Conservation (phyloP, 1,140 invertebrate species). For the Drosophila mauritiana region DNA sequence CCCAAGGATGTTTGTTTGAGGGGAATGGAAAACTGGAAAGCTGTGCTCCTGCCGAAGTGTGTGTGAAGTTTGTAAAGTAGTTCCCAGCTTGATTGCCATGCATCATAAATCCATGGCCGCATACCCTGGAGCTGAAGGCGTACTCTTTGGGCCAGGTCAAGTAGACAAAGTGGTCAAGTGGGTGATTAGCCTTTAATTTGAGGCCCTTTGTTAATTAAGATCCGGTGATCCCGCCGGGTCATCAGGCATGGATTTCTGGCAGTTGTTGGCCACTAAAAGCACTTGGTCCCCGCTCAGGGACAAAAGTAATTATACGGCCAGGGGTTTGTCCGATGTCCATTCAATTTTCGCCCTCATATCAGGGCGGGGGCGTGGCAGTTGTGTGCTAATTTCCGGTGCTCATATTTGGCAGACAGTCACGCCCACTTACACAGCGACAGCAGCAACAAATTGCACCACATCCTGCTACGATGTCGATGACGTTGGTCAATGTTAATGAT, state of each 20-base stretch:
- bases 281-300: conserved; percentile 20
- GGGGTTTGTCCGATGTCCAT: conserved; percentile 50
- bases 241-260: conserved; percentile 18
- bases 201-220: conserved; percentile 76
- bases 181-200: conserved; percentile 79
- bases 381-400: conserved; percentile 80
- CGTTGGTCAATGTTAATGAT: conserved; percentile 39
- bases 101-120: conserved; percentile 70
- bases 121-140: conserved; percentile 1
- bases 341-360: conserved; percentile 53
- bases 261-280: conserved; percentile 39
- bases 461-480: conserved; percentile 55
- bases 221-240: conserved; percentile 46
- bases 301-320: conserved; percentile 69
- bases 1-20: conserved; percentile 18
- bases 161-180: conserved; percentile 67
- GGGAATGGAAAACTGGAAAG: conserved; percentile 15
- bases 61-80: conserved; percentile 68
- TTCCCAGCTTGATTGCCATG: conserved; percentile 49
- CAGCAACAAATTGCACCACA: conserved; percentile 69
- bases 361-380: conserved; percentile 38
- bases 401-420: conserved; percentile 77
- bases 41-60: conserved; percentile 29
- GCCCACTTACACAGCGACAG: conserved; percentile 63
- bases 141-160: conserved; percentile 49